Evolutionary conservation across 2,113 vertebrate genomes (phyloP), one percentile per base, ranked within the genome.

Genomic region (Trematomus loennbergii): DNA sequence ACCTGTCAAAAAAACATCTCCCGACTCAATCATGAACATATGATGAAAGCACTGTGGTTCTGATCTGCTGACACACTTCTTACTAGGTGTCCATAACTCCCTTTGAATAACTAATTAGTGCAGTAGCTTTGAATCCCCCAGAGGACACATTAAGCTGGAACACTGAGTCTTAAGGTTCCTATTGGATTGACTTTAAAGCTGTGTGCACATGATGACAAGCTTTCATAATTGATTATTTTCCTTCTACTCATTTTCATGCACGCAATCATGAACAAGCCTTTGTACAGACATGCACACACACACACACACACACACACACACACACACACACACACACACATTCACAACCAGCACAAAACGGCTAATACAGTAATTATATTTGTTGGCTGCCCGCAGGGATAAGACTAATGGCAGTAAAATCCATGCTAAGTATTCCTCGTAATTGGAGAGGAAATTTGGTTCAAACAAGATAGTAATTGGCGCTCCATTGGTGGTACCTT

Each of bases 361-460:
- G 53, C 83, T 86, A 88, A 87, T 87, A 70, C 46, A 83, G 53
- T 82, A 84, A 91, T 87, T 91, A 79, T 88, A 88, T 91, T 87
- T 91, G 82, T 79, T 88, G 80, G 83, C 83, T 91, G 79, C 66
- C 57, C 7, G 70, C 60, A 53, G 64, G 83, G 87, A 90, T 91
- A 88, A 84, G 72, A 79, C 82, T 87, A 87, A 89, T 93, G 80
- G 74, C 66, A 72, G 53, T 76, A 67, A 85, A 88, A 83, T 60
- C 75, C 73, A 53, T 68, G 58, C 60, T 85, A 72, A 86, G 84
- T 73, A 79, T 85, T 87, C 73, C 59, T 62, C 82, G 69, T 78
- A 82, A 86, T 77, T 89, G 49, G 57, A 80, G 58, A 75, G 52
- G 73, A 84, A 79, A 88, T 80, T 75, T 52, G 73, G 78, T 72